phyloP scores from a whole-genome alignment of 2,888 invertebrate genomes.

The Cataglyphis rosenhaueri region DNA sequence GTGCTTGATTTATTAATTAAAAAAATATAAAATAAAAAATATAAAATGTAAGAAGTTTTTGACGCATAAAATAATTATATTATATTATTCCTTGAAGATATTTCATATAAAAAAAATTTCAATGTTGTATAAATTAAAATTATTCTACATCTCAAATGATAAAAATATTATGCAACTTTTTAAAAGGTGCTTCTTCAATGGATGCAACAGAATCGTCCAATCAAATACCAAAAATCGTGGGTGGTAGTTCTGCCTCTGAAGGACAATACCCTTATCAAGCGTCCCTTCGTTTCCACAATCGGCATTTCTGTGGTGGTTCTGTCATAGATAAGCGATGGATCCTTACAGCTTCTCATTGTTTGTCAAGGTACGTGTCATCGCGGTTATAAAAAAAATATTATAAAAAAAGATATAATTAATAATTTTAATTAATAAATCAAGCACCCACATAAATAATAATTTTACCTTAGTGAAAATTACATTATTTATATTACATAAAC shows the following conservation, averaged over 20 bases:
- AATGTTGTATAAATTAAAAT: neutral
- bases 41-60: neutral
- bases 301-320: conserved; percentile 88
- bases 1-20: neutral
- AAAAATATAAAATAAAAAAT: neutral
- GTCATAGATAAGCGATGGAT: conserved; percentile 87
- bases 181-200: conserved; percentile 5
- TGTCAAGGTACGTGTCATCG: conserved; percentile 84
- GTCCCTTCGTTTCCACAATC: conserved; percentile 86
- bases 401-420: too few relatives aligned
- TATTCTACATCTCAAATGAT: neutral
- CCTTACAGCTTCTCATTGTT: conserved; percentile 88
- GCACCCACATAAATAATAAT: neutral
- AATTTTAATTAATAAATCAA: neutral
- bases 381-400: neutral
- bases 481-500: neutral
- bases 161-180: neutral
- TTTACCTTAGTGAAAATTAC: neutral
- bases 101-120: neutral
- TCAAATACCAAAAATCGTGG: conserved; percentile 82
- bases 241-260: conserved; percentile 87
- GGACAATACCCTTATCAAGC: conserved; percentile 88
- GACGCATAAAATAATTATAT: neutral
- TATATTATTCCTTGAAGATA: neutral
- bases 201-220: conserved; percentile 49